Conservation (phyloP, 1,140 invertebrate genomes). For the Diplogasteroides magnus region DNA sequence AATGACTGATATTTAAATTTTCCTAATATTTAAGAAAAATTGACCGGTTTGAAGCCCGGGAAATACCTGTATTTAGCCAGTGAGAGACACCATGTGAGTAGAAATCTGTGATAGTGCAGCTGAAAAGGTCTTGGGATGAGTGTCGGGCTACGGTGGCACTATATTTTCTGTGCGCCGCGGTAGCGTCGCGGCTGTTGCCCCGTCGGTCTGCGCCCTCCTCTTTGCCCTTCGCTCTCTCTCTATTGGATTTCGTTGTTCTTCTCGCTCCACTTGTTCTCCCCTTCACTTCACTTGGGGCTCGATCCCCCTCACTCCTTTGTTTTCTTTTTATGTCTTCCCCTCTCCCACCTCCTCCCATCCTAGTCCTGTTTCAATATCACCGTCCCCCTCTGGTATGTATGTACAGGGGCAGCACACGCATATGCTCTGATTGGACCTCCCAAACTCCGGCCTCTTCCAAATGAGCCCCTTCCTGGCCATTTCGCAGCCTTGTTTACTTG, state of each 20-base stretch:
- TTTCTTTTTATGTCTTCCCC: neutral
- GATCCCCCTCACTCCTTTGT: neutral
- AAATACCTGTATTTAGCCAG: neutral
- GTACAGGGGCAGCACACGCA: no score
- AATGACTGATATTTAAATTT: neutral
- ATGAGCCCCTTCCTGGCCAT: no score
- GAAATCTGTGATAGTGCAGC: neutral
- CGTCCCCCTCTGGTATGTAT: no score
- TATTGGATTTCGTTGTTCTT: neutral
- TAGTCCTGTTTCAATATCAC: neutral
- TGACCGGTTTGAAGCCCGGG: no score
- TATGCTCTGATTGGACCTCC: no score
- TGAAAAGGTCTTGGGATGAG: neutral
- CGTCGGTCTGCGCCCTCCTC: neutral
- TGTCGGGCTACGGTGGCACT: neutral
- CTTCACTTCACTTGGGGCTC: neutral
- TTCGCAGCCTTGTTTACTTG: no score
- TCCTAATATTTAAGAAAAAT: no score
- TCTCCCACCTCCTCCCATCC: neutral
- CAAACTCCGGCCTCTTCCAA: no score
- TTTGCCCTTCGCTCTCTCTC: neutral
- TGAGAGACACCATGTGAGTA: neutral
- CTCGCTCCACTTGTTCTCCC: neutral
- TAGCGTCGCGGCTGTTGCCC: no score
- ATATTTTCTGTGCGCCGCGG: no score